A percentile compares a stretch with the other conserved stretches of the same genome.
These are phyloP conservation scores for Cantharis nigra DNA, from an alignment of 2,888 invertebrate genomes.

Conservation along the genomic window DNA sequence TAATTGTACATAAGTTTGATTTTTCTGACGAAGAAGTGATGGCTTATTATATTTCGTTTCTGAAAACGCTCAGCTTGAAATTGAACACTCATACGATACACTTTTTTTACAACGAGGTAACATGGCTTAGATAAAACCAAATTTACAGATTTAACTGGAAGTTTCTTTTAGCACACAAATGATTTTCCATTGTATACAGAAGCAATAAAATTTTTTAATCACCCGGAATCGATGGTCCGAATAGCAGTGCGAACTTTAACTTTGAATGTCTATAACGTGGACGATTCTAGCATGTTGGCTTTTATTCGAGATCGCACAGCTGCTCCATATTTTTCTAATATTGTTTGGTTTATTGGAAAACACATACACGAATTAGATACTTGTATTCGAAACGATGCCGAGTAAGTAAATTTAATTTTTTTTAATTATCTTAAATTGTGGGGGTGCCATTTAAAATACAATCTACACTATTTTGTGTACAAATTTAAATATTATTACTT, in stretches of 20 bases:
- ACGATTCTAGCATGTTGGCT: slow-evolving; percentile 91
- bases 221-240: slow-evolving; percentile 97
- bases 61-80: slow-evolving; percentile 97
- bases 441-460: background rate
- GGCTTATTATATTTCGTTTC: slow-evolving; percentile 99
- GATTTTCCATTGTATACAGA: slow-evolving; percentile 99
- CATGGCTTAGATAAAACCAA: slow-evolving; percentile 30
- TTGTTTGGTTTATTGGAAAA: slow-evolving; percentile 99
- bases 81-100: slow-evolving; percentile 98
- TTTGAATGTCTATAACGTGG: slow-evolving; percentile 93
- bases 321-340: slow-evolving; percentile 96
- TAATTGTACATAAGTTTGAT: slow-evolving; percentile 99
- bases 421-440: background rate
- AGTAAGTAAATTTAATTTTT: slow-evolving; percentile 66
- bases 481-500: too few species aligned
- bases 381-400: slow-evolving; percentile 93
- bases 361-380: slow-evolving; percentile 94
- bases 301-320: slow-evolving; percentile 97
- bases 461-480: background rate
- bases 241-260: slow-evolving; percentile 98
- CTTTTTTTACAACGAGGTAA: slow-evolving; percentile 98
- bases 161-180: slow-evolving; percentile 80
- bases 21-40: slow-evolving; percentile 99
- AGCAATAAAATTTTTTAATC: slow-evolving; percentile 99
- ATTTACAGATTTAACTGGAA: slow-evolving; percentile 6